phyloP scores from a whole-genome alignment of 2,797 vertebrate genomes.

The Chrysocyon brachyurus region DNA sequence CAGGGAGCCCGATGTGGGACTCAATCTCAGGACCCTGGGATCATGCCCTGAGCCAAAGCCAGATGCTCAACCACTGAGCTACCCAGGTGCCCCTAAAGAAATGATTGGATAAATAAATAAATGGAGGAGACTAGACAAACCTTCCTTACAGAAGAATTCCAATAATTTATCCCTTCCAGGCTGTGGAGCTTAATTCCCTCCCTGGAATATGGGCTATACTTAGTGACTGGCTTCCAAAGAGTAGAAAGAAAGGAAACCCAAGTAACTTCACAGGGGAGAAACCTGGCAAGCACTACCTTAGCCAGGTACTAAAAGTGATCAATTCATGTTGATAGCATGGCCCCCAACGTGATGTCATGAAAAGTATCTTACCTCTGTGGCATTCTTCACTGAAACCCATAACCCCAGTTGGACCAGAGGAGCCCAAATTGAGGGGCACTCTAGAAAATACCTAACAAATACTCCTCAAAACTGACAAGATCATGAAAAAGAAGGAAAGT shows the following conservation, averaged over 20 bases:
- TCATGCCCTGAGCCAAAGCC: too few species aligned
- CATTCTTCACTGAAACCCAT: neutral
- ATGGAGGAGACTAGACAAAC: neutral
- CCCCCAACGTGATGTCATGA: neutral
- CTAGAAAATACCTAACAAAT: neutral
- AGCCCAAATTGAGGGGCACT: neutral
- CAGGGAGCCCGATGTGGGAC: too few species aligned
- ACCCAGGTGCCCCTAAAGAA: neutral
- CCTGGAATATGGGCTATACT: neutral
- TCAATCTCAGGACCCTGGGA: too few species aligned
- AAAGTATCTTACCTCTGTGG: neutral
- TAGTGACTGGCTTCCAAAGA: neutral
- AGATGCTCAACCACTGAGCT: too few species aligned
- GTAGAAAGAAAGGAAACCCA: neutral
- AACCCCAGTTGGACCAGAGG: neutral
- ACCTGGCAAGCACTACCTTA: neutral
- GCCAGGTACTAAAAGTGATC: neutral
- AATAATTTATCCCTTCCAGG: neutral
- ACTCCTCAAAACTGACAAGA: neutral
- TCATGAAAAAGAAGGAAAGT: conserved; percentile 24
- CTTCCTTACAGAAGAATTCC: conserved; percentile 5
- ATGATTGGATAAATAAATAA: neutral
- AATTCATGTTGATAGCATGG: neutral
- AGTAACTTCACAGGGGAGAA: neutral
- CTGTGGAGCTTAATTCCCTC: neutral